Evolutionary conservation across 2,888 invertebrate species (phyloP).

Genomic region (Prenolepis imparis): DNA sequence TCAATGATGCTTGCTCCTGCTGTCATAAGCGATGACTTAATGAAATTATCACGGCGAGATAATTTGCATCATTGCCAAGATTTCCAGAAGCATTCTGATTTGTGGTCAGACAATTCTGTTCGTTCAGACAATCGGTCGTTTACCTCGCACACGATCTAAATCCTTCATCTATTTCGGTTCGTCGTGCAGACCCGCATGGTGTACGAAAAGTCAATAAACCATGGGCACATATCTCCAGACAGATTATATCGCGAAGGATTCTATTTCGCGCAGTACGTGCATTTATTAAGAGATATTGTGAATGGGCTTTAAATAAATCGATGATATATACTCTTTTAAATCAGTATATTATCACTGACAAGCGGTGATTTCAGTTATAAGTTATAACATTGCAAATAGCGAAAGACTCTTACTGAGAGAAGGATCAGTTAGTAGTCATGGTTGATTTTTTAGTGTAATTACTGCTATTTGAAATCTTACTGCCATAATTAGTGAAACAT

Average conservation of each 20-base stretch:
- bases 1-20: slow-evolving; percentile 47
- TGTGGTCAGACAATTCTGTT: slow-evolving; percentile 27
- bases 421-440: neutral
- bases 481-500: neutral
- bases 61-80: slow-evolving; percentile 67
- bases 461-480: neutral
- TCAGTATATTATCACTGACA: neutral
- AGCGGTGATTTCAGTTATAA: neutral
- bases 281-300: neutral
- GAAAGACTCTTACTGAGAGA: neutral
- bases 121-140: slow-evolving; percentile 73
- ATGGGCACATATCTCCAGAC: slow-evolving; percentile 16
- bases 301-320: neutral
- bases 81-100: slow-evolving; percentile 67
- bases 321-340: neutral
- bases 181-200: slow-evolving; percentile 17
- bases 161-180: slow-evolving; percentile 69
- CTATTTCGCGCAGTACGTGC: neutral
- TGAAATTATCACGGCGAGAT: slow-evolving; percentile 63
- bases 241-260: slow-evolving; percentile 19
- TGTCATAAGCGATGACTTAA: slow-evolving; percentile 58
- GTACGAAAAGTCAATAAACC: slow-evolving; percentile 48
- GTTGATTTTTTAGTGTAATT: neutral
- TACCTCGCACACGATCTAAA: slow-evolving; percentile 71
- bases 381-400: neutral